A percentile compares a stretch with the other conserved stretches of the same genome.
Evolutionary conservation across 2,797 vertebrate species (phyloP).

Genomic region (Tragopan temminckii): DNA sequence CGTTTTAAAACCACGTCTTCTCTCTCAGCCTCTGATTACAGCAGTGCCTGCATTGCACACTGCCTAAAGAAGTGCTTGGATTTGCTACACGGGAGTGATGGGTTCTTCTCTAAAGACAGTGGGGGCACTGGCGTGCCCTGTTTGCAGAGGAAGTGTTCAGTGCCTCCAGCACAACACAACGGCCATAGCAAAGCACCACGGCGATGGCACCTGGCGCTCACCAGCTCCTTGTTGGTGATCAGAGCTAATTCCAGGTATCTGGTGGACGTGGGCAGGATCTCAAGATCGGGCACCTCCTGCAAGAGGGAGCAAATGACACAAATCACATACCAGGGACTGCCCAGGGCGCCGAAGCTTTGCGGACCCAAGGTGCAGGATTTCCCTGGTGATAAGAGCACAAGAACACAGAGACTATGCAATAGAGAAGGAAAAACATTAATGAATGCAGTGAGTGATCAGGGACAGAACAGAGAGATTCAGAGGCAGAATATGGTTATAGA

Average conservation of each 20-base stretch:
- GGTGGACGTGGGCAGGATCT: background rate
- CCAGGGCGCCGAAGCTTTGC: background rate
- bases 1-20: too few relatives aligned
- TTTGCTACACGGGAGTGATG: too few relatives aligned
- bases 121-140: background rate
- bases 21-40: background rate
- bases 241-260: background rate
- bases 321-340: background rate
- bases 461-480: background rate
- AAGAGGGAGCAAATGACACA: background rate
- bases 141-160: background rate
- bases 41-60: background rate
- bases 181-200: rapidly evolving
- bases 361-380: background rate
- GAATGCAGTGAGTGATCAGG: background rate
- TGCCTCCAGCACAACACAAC: rapidly evolving
- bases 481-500: background rate
- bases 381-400: background rate
- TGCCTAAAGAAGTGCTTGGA: too few relatives aligned
- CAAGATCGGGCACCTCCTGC: background rate
- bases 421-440: background rate
- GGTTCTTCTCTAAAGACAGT: background rate
- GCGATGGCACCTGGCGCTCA: background rate
- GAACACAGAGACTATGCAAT: background rate
- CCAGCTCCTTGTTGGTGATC: background rate